phyloP scores from a whole-genome alignment of 1,140 invertebrate genomes.

The Rhyzopertha dominica region DNA sequence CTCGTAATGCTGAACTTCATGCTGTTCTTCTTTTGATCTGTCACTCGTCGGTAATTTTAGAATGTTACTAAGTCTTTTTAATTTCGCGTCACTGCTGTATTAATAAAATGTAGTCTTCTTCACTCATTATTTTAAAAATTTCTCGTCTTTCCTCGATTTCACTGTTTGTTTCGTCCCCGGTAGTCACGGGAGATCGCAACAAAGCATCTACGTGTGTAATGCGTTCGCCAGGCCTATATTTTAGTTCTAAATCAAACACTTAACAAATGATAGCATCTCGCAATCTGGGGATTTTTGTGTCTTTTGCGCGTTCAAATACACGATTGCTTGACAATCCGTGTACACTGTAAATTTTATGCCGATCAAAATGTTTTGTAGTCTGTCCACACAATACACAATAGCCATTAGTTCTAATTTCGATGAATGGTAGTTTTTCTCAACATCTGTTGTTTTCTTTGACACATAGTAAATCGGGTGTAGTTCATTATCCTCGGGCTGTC shows the following conservation, averaged over 20 bases:
- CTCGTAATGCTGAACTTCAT: not conserved
- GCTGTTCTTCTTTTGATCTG: constrained; percentile 1
- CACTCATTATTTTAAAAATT: constrained; percentile 3
- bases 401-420: constrained; percentile 33
- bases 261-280: constrained; percentile 25
- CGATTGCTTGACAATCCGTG: constrained; percentile 37
- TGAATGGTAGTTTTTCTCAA: constrained; percentile 29
- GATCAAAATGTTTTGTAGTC: constrained; percentile 37
- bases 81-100: constrained; percentile 6
- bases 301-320: constrained; percentile 19
- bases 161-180: constrained; percentile 6
- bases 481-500: constrained; percentile 2
- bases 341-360: constrained; percentile 40
- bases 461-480: constrained; percentile 3
- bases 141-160: constrained; percentile 6
- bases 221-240: constrained; percentile 21
- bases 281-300: constrained; percentile 22
- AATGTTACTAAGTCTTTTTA: not conserved
- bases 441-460: constrained; percentile 19
- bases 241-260: constrained; percentile 21
- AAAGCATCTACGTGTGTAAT: constrained; percentile 37
- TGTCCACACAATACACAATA: constrained; percentile 10
- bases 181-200: constrained; percentile 13
- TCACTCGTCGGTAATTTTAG: not conserved
- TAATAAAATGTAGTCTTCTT: constrained; percentile 2